Base-by-base conservation (phyloP, 2,888 invertebrate genomes). In the Drosophila monieri region DNA sequence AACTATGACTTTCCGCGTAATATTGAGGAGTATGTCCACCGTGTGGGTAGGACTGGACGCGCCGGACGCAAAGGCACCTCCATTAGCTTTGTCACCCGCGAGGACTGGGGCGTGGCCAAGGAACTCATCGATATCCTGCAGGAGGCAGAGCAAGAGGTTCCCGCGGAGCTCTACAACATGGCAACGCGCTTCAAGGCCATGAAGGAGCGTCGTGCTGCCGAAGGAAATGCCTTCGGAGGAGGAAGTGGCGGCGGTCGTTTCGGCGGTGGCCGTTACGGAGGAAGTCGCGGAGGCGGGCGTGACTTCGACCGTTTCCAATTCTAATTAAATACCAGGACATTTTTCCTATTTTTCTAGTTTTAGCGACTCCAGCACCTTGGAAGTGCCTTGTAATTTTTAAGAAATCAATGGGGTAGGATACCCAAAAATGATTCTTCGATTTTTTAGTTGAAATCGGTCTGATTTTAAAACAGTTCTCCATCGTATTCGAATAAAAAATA, bases 41-140 rank as follows among this genome's bases (percentile, higher is more conserved):
- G 98, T 68, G 97, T 99, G n/a, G 98, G 98, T 0, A 94, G 99
- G 67, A 99, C 98, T 0, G 99, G 98, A 0, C 93, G 98, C 62
- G 98, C 99, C 14, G 98, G 98, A 14, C 94, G 94, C 66, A 94
- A 94, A 0, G 98, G 99, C 0, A 94, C 94, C 55, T 95, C 98
- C 0, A 94, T 98, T 35, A 96, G 97, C 57, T 95, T 96, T 80
- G 92, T 99, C 72, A 95, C 97, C 0, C 93, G 95, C 41, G 92
- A 92, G 25, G 97, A 98, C 91, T 97, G 98, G 97, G 94, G 93
- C 10, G 94, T 95, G 87, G 97, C 98, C 1, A 92, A 93, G 64
- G 95, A 96, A 56, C 92, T 99, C 3, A 97, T 98, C 39, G 93
- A 93, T 51, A 97, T 99, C 68, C 92, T 99, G 54, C 95, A 96